Evolutionary conservation across 2,113 vertebrate genomes (phyloP).

Genomic region (Carassius auratus): DNA sequence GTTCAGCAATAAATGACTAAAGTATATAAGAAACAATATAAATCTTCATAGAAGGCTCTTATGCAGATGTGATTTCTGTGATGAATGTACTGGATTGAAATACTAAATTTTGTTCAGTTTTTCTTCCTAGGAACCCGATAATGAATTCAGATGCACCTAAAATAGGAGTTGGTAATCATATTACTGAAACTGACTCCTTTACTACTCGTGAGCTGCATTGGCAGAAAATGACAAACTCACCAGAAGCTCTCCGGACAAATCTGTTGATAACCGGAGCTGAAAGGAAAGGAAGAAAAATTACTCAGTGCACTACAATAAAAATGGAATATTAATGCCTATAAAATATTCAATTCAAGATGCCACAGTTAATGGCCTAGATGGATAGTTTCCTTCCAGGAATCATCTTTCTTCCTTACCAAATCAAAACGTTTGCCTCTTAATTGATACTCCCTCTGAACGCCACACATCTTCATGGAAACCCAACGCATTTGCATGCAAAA

Average conservation of each 20-base stretch:
- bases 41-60: neutral
- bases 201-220: neutral
- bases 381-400: neutral
- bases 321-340: neutral
- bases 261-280: slow-evolving; percentile 92
- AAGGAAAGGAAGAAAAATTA: slow-evolving; percentile 56
- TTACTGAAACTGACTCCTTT: neutral
- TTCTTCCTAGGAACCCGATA: neutral
- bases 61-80: neutral
- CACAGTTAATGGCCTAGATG: slow-evolving; percentile 1
- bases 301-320: neutral
- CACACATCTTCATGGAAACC: slow-evolving; percentile 17
- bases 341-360: neutral
- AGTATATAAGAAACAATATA: neutral
- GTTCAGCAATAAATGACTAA: neutral
- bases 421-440: neutral
- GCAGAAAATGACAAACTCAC: slow-evolving; percentile 71
- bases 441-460: neutral
- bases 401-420: neutral
- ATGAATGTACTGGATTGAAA: neutral
- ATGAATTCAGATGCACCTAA: neutral
- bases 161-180: neutral
- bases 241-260: slow-evolving; percentile 92
- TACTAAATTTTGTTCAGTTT: neutral
- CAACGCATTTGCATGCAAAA: slow-evolving; percentile 33